Percentiles rank a stretch among this genome's conserved stretches.
These are phyloP conservation scores for Paramormyrops kingsleyae DNA, from an alignment of 2,113 vertebrate species.

Conservation along the genomic window DNA sequence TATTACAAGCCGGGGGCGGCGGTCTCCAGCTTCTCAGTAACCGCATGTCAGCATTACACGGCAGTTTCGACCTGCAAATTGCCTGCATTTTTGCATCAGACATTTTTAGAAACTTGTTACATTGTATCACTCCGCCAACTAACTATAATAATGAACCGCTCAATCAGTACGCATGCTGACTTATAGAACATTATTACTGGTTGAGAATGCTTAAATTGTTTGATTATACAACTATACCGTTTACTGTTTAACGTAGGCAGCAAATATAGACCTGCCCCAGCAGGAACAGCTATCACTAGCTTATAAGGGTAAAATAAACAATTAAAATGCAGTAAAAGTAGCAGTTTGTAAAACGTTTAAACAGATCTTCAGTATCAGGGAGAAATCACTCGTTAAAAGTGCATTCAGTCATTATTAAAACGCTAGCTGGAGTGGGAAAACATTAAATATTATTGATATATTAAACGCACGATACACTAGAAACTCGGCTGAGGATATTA, in stretches of 20 bases:
- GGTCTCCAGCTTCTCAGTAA: neutral
- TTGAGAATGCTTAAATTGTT: neutral
- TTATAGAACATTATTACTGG: neutral
- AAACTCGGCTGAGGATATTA: neutral
- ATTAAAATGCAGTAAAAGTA: neutral
- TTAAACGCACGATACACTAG: neutral
- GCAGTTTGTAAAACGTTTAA: neutral
- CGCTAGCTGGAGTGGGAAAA: neutral
- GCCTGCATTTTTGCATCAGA: neutral
- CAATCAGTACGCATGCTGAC: neutral
- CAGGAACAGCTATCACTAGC: neutral
- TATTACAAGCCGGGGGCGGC: neutral
- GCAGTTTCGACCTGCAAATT: neutral
- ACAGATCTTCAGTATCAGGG: neutral
- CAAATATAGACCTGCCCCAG: neutral
- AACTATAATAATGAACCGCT: neutral
- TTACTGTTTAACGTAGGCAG: neutral
- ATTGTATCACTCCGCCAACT: neutral
- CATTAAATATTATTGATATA: neutral
- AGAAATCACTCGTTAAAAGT: neutral
- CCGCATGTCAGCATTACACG: neutral
- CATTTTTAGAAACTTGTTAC: neutral
- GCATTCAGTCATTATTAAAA: neutral
- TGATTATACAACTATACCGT: neutral
- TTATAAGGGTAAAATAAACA: neutral